Evolutionary conservation across 2,888 invertebrate species (phyloP).

Genomic region (Tipula lateralis): DNA sequence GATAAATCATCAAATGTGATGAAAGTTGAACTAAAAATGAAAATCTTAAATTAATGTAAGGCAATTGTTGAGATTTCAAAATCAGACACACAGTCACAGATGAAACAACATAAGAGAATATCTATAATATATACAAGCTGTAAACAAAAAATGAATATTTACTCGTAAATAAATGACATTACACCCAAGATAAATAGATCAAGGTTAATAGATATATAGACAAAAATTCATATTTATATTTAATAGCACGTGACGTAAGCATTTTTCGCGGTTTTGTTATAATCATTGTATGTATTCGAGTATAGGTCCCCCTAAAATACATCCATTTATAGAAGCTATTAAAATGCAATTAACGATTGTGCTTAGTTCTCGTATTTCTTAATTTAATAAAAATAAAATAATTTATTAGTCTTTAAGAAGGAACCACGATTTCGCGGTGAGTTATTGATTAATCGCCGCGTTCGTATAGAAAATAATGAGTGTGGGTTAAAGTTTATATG

Average conservation of each 20-base stretch:
- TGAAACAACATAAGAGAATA: background rate
- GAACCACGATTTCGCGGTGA: background rate
- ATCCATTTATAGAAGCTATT: background rate
- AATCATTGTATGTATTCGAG: background rate
- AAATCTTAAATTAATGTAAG: background rate
- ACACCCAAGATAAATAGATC: background rate
- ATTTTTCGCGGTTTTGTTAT: background rate
- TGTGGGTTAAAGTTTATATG: too few species aligned
- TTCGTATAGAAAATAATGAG: too few species aligned
- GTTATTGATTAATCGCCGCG: background rate
- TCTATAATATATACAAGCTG: background rate
- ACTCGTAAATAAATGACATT: background rate
- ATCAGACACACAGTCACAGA: background rate
- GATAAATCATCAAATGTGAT: background rate
- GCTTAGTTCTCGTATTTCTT: background rate
- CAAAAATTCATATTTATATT: background rate
- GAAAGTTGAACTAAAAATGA: background rate
- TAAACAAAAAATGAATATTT: background rate
- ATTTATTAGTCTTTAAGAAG: background rate
- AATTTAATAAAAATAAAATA: background rate
- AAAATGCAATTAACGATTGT: background rate
- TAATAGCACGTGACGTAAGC: background rate
- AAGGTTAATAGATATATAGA: background rate
- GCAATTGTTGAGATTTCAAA: background rate
- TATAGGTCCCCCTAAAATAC: background rate